These are phyloP conservation scores for Calameuta idolon DNA, from an alignment of 2,888 invertebrate genomes.

Conservation along the genomic window DNA sequence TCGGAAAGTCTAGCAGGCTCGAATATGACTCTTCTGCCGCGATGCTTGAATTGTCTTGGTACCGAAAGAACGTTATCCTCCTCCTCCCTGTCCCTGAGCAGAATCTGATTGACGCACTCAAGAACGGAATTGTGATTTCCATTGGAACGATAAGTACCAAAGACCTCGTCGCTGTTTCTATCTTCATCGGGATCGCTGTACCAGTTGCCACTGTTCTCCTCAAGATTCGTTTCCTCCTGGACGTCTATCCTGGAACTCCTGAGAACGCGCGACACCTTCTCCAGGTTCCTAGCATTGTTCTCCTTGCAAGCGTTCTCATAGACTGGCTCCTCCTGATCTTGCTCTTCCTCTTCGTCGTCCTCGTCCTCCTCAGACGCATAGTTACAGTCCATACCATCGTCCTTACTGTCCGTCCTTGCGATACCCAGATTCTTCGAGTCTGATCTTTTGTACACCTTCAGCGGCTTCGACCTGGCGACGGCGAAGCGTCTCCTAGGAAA, in stretches of 20 bases:
- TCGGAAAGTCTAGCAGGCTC: constrained; percentile 62
- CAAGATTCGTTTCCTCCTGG: constrained; percentile 45
- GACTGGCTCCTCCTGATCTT: constrained; percentile 49
- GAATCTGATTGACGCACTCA: constrained; percentile 88
- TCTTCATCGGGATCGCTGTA: constrained; percentile 85
- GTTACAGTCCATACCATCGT: constrained; percentile 63
- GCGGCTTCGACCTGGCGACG: constrained; percentile 27
- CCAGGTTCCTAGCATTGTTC: constrained; percentile 46
- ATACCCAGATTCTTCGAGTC: constrained; percentile 32
- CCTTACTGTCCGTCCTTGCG: constrained; percentile 57
- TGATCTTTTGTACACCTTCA: constrained; percentile 26
- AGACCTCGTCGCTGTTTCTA: constrained; percentile 72
- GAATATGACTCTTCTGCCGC: constrained; percentile 61
- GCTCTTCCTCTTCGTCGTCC: constrained; percentile 10
- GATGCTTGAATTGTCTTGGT: constrained; percentile 61
- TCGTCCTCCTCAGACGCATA: constrained; percentile 58
- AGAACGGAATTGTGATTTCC: constrained; percentile 86
- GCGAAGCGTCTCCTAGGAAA: constrained; percentile 30
- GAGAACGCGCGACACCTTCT: constrained; percentile 9
- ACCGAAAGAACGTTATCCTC: constrained; percentile 61
- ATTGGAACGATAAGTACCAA: constrained; percentile 65
- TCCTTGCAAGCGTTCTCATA: constrained; percentile 56
- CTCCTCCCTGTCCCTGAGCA: constrained; percentile 78
- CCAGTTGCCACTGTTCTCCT: constrained; percentile 80
- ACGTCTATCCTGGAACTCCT: background rate